Percentiles rank a stretch among this genome's conserved stretches.
Conservation (phyloP, 2,888 invertebrate species). For the Xanthostigma xanthostigma region DNA sequence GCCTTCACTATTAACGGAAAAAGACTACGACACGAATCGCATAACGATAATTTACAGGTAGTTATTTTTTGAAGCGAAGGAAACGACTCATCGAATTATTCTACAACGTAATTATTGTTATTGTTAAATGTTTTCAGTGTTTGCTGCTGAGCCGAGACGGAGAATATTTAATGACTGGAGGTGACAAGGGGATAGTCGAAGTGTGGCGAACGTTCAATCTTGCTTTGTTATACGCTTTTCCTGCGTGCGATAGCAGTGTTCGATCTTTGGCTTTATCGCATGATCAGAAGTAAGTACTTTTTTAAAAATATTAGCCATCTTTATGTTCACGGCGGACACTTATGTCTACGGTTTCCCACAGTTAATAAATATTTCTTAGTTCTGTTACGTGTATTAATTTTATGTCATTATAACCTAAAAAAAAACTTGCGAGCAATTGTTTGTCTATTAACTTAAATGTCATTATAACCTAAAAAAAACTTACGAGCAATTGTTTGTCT, state of each 20-base stretch:
- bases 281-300: constrained; percentile 81
- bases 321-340: too few relatives aligned
- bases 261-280: constrained; percentile 89
- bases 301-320: too few relatives aligned
- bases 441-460: too few relatives aligned
- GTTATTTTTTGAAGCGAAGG: constrained; percentile 12
- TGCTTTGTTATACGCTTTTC: constrained; percentile 93
- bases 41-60: constrained; percentile 91
- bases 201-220: constrained; percentile 97
- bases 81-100: background rate
- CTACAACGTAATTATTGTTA: background rate
- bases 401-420: too few relatives aligned
- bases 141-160: constrained; percentile 91
- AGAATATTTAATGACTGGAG: constrained; percentile 96
- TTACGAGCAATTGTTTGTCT: too few relatives aligned
- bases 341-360: too few relatives aligned
- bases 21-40: constrained; percentile 74
- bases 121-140: constrained; percentile 41
- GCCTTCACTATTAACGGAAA: constrained; percentile 92
- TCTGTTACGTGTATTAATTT: too few relatives aligned
- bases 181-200: constrained; percentile 92
- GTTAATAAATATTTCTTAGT: too few relatives aligned
- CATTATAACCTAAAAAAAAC: too few relatives aligned
- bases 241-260: constrained; percentile 90
- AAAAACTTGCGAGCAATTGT: too few relatives aligned